These are phyloP conservation scores for Apotomis capreana DNA, from an alignment of 2,888 invertebrate genomes.

Conservation along the genomic window DNA sequence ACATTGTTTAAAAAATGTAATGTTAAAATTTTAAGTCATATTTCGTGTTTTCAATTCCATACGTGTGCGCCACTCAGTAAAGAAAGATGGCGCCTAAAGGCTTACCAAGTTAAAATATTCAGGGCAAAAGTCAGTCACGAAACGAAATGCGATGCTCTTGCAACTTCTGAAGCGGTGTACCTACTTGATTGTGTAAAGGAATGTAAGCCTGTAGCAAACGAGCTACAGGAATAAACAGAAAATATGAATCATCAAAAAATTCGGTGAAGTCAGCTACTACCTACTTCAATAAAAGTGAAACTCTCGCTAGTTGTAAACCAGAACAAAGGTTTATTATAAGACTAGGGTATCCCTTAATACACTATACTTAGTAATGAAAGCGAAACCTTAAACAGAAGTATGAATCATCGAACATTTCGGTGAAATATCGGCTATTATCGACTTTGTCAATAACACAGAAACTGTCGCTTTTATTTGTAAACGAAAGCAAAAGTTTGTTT, in stretches of 20 bases:
- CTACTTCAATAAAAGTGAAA: conserved; percentile 53
- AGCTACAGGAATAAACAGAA: not conserved
- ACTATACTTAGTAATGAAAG: conserved; percentile 58
- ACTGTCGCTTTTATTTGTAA: conserved; percentile 50
- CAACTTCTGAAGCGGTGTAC: conserved; percentile 49
- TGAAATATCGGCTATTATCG: too few species aligned
- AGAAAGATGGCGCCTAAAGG: conserved; percentile 63
- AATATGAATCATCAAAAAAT: conserved; percentile 26
- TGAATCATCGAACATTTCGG: conserved; percentile 20
- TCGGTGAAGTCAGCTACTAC: not conserved
- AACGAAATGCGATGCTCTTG: conserved; percentile 54
- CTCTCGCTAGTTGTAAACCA: conserved; percentile 55
- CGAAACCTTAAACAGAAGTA: conserved; percentile 55
- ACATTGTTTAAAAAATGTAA: conserved; percentile 9
- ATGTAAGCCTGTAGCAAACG: conserved; percentile 7
- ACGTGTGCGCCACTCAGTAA: conserved; percentile 57
- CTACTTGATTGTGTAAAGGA: conserved; percentile 32
- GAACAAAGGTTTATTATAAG: conserved; percentile 62
- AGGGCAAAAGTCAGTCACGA: conserved; percentile 81
- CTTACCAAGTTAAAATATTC: conserved; percentile 73
- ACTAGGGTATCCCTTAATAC: conserved; percentile 51
- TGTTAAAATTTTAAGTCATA: conserved; percentile 41
- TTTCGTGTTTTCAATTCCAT: conserved; percentile 55
- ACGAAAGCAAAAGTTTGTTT: conserved; percentile 66
- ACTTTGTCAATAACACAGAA: conserved; percentile 47